A percentile compares a stretch with the other conserved stretches of the same genome.
Conservation (phyloP, 2,113 vertebrate species). For the human region DNA sequence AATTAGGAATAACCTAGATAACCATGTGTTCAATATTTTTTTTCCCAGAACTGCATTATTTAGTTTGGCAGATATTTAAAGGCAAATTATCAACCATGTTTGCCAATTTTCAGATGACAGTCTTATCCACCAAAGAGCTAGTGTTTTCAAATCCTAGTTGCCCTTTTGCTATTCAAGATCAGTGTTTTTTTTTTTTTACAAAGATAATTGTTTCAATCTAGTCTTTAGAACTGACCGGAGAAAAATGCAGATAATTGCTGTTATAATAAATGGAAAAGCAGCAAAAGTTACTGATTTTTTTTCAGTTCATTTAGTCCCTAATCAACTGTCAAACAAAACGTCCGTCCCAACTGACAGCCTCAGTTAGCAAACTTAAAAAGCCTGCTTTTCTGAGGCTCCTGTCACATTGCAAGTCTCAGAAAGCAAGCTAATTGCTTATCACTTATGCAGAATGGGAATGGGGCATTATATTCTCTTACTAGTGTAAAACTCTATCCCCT, state of each 20-base stretch:
- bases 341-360: constrained; percentile 80
- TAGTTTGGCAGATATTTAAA: not conserved
- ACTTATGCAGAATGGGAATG: constrained; percentile 72
- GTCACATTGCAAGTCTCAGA: constrained; percentile 71
- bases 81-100: not conserved
- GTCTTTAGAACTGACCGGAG: constrained; percentile 69
- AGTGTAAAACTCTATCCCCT: constrained; percentile 66
- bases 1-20: constrained; percentile 35
- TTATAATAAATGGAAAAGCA: constrained; percentile 77
- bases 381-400: constrained; percentile 60
- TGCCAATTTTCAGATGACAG: not conserved
- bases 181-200: constrained; percentile 61
- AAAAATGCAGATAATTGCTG: constrained; percentile 76
- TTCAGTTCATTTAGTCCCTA: constrained; percentile 86
- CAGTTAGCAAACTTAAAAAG: constrained; percentile 69
- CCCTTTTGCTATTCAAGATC: constrained; percentile 73
- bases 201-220: constrained; percentile 75
- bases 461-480: constrained; percentile 72
- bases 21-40: not conserved
- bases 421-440: constrained; percentile 77
- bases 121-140: constrained; percentile 47
- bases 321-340: constrained; percentile 82
- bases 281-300: constrained; percentile 81
- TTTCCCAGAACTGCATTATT: constrained; percentile 14
- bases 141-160: constrained; percentile 37